A percentile compares a stretch with the other conserved stretches of the same genome.
These are phyloP conservation scores for Brachionus sp. DNA, from an alignment of 1,140 invertebrate genomes.

Conservation along the genomic window DNA sequence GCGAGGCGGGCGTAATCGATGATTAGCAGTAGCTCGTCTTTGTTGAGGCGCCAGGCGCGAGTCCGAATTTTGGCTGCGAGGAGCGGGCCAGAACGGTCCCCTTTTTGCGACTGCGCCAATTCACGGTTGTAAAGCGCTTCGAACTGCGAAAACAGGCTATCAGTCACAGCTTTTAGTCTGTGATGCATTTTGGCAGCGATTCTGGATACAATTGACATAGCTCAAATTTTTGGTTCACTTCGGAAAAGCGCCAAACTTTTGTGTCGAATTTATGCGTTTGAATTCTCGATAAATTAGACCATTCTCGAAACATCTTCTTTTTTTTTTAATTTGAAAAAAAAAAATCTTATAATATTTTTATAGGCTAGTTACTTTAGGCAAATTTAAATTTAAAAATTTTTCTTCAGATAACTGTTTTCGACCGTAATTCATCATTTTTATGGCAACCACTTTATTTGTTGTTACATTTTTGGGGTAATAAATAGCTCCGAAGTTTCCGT, in stretches of 20 bases:
- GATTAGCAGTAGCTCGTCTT: conserved; percentile 84
- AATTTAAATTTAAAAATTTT: no score
- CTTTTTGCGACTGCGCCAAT: conserved; percentile 79
- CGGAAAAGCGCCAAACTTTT: neutral
- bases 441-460: no score
- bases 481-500: no score
- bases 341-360: no score
- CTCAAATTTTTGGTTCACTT: conserved; percentile 14
- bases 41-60: conserved; percentile 80
- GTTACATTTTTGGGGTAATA: no score
- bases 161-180: conserved; percentile 74
- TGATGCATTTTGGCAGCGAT: conserved; percentile 74
- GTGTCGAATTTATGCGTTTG: conserved; percentile 3
- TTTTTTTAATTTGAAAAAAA: no score
- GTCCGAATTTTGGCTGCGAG: conserved; percentile 86
- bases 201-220: conserved; percentile 80
- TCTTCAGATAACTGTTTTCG: no score
- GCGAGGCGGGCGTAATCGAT: conserved; percentile 93
- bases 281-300: neutral
- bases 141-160: conserved; percentile 82
- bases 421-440: no score
- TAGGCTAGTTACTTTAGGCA: no score
- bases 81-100: conserved; percentile 87
- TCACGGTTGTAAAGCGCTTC: conserved; percentile 79
- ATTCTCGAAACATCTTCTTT: no score